These are phyloP conservation scores for Heliangelus exortis DNA, from an alignment of 2,797 vertebrate species.

Conservation along the genomic window DNA sequence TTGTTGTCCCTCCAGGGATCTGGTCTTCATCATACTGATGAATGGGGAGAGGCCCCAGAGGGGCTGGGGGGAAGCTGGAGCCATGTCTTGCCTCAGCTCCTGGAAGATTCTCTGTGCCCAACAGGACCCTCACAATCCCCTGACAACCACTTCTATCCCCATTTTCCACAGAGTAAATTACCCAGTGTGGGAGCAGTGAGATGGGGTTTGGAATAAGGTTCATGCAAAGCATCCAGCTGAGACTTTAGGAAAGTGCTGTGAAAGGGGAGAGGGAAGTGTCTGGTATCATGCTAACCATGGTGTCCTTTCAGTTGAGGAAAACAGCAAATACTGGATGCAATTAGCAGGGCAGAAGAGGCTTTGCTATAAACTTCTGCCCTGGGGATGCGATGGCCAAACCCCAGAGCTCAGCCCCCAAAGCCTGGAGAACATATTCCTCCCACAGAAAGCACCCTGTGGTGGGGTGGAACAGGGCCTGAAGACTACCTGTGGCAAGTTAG, in stretches of 20 bases:
- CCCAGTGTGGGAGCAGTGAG: too few relatives aligned
- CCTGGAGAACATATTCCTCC: rapidly evolving
- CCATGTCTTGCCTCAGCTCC: too few relatives aligned
- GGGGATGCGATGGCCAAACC: rapidly evolving
- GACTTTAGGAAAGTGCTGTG: background rate
- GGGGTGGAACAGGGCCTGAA: background rate
- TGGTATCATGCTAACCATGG: too few relatives aligned
- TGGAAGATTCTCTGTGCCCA: too few relatives aligned
- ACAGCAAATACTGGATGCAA: rapidly evolving
- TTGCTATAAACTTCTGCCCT: background rate
- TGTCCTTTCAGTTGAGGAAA: background rate
- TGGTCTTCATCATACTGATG: background rate
- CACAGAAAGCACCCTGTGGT: rapidly evolving
- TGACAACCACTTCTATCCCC: too few relatives aligned
- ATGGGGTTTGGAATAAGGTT: too few relatives aligned
- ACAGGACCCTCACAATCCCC: too few relatives aligned
- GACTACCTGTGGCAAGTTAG: background rate
- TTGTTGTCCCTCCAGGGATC: background rate
- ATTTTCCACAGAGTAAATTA: too few relatives aligned
- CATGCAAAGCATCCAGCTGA: background rate
- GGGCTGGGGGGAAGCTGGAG: too few relatives aligned
- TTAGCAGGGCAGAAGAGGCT: background rate
- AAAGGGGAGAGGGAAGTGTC: background rate
- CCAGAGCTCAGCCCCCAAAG: background rate
- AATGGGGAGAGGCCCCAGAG: too few relatives aligned